Evolutionary conservation across 2,888 invertebrate species (phyloP), one percentile per base, ranked within the genome.

Genomic region (Thalpophila matura): DNA sequence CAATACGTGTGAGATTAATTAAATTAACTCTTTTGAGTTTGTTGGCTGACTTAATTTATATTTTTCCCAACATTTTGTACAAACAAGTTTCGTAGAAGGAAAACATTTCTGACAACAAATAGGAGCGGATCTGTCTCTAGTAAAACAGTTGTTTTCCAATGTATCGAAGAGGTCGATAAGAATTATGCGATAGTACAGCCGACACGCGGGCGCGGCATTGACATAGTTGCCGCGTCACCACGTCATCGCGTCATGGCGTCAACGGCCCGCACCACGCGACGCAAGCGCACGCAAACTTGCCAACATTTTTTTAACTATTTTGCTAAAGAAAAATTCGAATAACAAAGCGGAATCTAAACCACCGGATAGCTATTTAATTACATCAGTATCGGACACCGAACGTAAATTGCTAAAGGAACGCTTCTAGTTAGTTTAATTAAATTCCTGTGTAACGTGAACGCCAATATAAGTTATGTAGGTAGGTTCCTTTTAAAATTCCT

Each of bases 81-180:
- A 53, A 22, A 26, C 6, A 9, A 2, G 12, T 49, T 49, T 26
- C 12, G 20, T 22, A 4, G 4, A 31, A 31, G 5, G 27, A 42
- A 51, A 26, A 14, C n/a, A 26, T 7, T 45, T 38, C 9, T 20
- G 29, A 37, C 24, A 14, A 42, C 58, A 47, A 53, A 49, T 46
- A 62, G 24, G 47, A 49, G 45, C 38, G 38, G 60, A 59, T 70
- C 55, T 58, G 51, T 43, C 33, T 63, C 55, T 80, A 65, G 16
- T 56, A 60, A 43, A 45, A 54, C 81, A 74, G 84, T 85, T 85
- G 84, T 89, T 87, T 89, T 88, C 85, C 87, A 86, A 87, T 91
- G 87, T 74, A 88, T 84, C 88, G 86, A 89, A 90, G 86, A 90
- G 88, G 88, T 91, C 90, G 93, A 92, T 94, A 92, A 91, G 89